These are phyloP conservation scores for Drosophila asahinai DNA, from an alignment of 1,140 invertebrate genomes.

Conservation along the genomic window DNA sequence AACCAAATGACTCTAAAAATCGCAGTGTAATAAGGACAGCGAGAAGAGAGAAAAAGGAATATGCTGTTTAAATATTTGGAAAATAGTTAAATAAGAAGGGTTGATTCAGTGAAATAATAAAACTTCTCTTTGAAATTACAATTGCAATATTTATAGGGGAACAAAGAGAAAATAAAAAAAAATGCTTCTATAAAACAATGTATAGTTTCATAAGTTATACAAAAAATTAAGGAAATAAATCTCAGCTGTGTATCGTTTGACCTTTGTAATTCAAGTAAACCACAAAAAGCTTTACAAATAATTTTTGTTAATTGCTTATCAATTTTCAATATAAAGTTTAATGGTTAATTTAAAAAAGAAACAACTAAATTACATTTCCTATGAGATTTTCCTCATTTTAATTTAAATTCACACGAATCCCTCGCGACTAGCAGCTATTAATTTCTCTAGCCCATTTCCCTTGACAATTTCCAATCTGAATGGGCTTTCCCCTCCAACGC, in stretches of 20 bases:
- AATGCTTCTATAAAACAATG: background rate
- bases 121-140: conserved; percentile 1
- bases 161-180: background rate
- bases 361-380: background rate
- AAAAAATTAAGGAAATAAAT: background rate
- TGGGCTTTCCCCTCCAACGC: conserved; percentile 27
- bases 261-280: background rate
- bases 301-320: background rate
- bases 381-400: background rate
- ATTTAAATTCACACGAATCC: conserved; percentile 1
- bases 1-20: background rate
- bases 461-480: conserved; percentile 21
- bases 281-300: background rate
- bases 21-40: background rate
- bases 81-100: background rate
- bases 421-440: background rate
- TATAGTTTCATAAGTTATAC: background rate
- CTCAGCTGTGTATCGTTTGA: too few species aligned
- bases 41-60: background rate
- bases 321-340: too few species aligned
- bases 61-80: background rate
- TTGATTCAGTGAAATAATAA: conserved; percentile 5
- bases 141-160: background rate
- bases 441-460: background rate
- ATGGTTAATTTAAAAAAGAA: background rate